Conservation (phyloP, 2,113 vertebrate species). For the Nothocercus nigrocapillus region DNA sequence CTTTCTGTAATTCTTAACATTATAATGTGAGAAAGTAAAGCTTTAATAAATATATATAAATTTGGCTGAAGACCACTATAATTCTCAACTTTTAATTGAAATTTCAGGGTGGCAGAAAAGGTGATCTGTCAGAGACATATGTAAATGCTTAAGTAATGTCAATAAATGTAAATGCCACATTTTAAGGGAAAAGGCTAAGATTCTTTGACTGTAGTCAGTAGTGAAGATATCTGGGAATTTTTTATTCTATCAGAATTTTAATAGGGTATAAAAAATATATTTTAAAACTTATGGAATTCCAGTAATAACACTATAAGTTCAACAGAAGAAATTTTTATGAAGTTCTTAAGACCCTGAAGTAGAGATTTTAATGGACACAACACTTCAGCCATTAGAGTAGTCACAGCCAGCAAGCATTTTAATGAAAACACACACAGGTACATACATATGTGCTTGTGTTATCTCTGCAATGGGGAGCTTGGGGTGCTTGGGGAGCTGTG, state of each 20-base stretch:
- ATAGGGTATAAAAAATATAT: neutral
- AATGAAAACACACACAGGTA: neutral
- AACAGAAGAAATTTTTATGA: neutral
- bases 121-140: neutral
- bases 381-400: neutral
- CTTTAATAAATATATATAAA: neutral
- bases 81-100: neutral
- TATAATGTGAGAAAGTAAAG: neutral
- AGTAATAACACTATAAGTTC: neutral
- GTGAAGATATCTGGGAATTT: neutral
- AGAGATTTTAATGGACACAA: neutral
- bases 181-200: neutral
- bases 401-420: neutral
- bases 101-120: neutral
- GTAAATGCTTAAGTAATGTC: neutral
- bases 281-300: neutral
- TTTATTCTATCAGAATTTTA: neutral
- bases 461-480: neutral
- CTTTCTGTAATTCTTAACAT: neutral
- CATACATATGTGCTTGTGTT: accelerated
- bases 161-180: neutral
- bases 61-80: neutral
- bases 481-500: neutral
- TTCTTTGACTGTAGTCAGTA: neutral
- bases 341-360: neutral